These are phyloP conservation scores for Drosophila sp. DNA, from an alignment of 1,140 invertebrate genomes.

Conservation along the genomic window DNA sequence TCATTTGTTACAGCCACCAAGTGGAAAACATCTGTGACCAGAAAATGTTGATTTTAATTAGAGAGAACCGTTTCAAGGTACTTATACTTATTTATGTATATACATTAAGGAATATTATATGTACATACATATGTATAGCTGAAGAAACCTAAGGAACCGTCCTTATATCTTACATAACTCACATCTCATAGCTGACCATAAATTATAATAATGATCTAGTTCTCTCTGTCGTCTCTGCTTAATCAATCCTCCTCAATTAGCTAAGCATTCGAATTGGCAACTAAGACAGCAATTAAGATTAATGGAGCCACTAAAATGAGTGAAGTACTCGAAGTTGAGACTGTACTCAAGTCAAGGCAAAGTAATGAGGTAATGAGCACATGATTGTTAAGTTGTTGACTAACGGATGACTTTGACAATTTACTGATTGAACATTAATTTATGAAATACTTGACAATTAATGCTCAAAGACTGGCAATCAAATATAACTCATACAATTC, in stretches of 20 bases:
- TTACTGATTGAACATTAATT: conserved; percentile 24
- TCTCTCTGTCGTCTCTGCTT: not conserved
- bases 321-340: not conserved
- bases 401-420: not conserved
- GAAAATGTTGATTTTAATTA: conserved; percentile 26
- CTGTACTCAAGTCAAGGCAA: conserved; percentile 2
- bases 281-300: conserved; percentile 37
- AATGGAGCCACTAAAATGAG: conserved; percentile 19
- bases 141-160: too few relatives aligned
- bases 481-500: not conserved
- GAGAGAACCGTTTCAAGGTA: conserved; percentile 14
- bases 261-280: conserved; percentile 1
- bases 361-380: conserved; percentile 30
- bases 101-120: not conserved
- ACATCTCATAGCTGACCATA: too few relatives aligned
- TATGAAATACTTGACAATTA: not conserved
- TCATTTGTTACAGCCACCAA: conserved; percentile 18
- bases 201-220: conserved; percentile 3
- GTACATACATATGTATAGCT: not conserved
- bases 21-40: conserved; percentile 27
- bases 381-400: conserved; percentile 9
- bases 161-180: too few relatives aligned
- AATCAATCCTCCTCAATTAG: conserved; percentile 49
- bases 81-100: not conserved
- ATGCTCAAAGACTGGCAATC: not conserved